Evolutionary conservation across 2,888 invertebrate genomes (phyloP).

Genomic region (Molanna angustata): DNA sequence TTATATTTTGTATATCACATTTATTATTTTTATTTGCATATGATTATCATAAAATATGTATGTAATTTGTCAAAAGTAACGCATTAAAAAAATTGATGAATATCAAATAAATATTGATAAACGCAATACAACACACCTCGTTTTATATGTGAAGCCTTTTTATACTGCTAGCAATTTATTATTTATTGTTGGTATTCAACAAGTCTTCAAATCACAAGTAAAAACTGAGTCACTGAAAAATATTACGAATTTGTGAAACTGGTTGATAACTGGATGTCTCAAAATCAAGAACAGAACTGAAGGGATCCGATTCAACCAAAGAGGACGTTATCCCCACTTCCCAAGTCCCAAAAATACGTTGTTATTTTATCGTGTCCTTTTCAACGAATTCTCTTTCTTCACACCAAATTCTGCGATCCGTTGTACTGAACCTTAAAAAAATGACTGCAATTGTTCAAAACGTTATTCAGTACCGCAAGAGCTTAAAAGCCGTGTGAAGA

Average conservation of each 20-base stretch:
- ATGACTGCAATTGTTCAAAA: conserved; percentile 17
- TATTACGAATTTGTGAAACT: neutral
- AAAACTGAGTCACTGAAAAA: no score
- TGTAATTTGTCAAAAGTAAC: no score
- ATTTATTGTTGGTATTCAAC: no score
- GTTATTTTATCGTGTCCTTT: conserved; percentile 36
- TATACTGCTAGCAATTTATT: no score
- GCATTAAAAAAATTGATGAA: no score
- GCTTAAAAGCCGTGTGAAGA: neutral
- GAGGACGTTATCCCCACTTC: conserved; percentile 19
- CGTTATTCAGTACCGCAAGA: neutral
- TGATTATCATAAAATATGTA: no score
- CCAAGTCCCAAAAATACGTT: conserved; percentile 26
- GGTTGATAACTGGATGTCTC: conserved; percentile 5
- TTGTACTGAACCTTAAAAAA: conserved; percentile 22
- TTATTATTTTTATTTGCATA: no score
- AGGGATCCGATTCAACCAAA: neutral
- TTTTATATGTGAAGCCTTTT: no score
- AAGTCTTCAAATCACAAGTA: no score
- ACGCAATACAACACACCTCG: no score
- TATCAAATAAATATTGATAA: no score
- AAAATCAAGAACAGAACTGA: conserved; percentile 13
- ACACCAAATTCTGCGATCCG: conserved; percentile 17
- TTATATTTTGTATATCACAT: no score
- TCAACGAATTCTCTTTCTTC: conserved; percentile 40